Evolutionary conservation across 2,113 vertebrate genomes (phyloP).

Genomic region (Clupea harengus): DNA sequence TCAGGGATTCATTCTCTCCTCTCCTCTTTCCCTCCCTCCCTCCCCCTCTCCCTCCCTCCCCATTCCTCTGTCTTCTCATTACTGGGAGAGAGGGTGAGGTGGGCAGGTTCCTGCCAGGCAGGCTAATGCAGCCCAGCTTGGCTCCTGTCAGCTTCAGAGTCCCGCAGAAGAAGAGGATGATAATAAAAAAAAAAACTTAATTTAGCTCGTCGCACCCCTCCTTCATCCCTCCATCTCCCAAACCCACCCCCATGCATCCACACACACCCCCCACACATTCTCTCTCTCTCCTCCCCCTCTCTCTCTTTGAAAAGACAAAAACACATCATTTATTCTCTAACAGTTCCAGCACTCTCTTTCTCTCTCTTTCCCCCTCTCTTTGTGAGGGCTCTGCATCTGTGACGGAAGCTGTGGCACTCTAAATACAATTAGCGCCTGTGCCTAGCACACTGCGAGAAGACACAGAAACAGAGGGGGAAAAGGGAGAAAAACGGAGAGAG

Average conservation of each 20-base stretch:
- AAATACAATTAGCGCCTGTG: slow-evolving; percentile 19
- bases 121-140: slow-evolving; percentile 77
- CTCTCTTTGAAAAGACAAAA: slow-evolving; percentile 24
- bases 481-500: background rate
- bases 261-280: background rate
- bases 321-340: slow-evolving; percentile 17
- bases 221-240: background rate
- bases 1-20: slow-evolving; percentile 60
- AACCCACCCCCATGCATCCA: background rate
- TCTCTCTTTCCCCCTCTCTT: slow-evolving; percentile 3
- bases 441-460: slow-evolving; percentile 3
- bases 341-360: slow-evolving; percentile 8
- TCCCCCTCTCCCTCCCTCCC: slow-evolving; percentile 48
- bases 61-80: slow-evolving; percentile 65
- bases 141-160: slow-evolving; percentile 69
- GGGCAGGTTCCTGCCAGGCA: slow-evolving; percentile 69
- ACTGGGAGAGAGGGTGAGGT: slow-evolving; percentile 49
- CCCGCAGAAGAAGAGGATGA: slow-evolving; percentile 41
- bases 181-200: slow-evolving; percentile 63
- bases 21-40: slow-evolving; percentile 52
- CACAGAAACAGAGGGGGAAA: background rate
- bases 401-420: slow-evolving; percentile 18
- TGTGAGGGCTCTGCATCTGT: slow-evolving; percentile 7
- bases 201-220: slow-evolving; percentile 61
- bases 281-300: background rate